Percentiles rank a stretch among this genome's conserved stretches.
These are phyloP conservation scores for Selenia dentaria DNA, from an alignment of 2,888 invertebrate genomes.

Conservation along the genomic window DNA sequence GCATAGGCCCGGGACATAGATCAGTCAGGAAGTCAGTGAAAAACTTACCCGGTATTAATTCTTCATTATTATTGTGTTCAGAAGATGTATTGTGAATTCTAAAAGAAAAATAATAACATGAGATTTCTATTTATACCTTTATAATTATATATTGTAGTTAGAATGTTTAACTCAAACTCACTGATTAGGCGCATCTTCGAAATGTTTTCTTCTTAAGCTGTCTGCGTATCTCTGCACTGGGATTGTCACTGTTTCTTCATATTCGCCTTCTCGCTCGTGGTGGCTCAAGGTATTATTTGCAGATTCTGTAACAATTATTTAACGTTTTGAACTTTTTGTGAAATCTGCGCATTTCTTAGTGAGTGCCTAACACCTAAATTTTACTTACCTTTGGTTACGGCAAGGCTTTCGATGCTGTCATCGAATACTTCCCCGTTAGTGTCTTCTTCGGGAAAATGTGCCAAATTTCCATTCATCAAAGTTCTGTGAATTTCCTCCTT, in stretches of 20 bases:
- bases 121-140: too few species aligned
- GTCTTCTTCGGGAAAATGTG: conserved; percentile 29
- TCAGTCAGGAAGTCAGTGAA: too few species aligned
- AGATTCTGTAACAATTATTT: conserved; percentile 44
- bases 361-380: neutral
- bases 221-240: conserved; percentile 84
- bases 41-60: conserved; percentile 66
- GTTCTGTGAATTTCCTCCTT: conserved; percentile 77
- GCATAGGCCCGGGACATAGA: too few species aligned
- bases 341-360: neutral
- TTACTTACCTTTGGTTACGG: conserved; percentile 45
- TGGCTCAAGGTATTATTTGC: conserved; percentile 58
- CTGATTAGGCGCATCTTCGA: conserved; percentile 63
- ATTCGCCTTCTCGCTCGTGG: conserved; percentile 85
- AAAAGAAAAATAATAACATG: conserved; percentile 15
- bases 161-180: conserved; percentile 37
- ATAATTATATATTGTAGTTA: too few species aligned
- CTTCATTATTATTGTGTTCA: conserved; percentile 48
- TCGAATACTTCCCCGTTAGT: conserved; percentile 36
- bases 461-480: conserved; percentile 53
- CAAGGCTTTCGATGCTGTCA: conserved; percentile 43
- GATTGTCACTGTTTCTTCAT: conserved; percentile 81
- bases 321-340: neutral
- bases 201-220: conserved; percentile 78
- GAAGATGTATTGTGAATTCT: conserved; percentile 30